Base-by-base conservation (phyloP, 2,113 vertebrate species). In the Pseudorectes ferrugineus region DNA sequence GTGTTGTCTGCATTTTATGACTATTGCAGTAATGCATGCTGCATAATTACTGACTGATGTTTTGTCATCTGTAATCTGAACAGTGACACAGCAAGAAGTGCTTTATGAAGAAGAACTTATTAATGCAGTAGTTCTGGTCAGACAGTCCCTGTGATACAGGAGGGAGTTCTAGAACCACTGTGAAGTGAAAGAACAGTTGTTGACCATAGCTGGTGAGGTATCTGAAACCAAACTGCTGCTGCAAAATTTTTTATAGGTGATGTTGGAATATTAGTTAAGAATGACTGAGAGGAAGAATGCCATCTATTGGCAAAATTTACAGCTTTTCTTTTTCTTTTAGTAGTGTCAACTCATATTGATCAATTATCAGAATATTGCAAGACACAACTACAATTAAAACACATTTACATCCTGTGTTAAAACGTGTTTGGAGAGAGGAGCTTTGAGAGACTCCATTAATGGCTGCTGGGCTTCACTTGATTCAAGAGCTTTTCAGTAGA, bases 1-100 rank as follows among this genome's bases (percentile, higher is more conserved):
- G 6, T 71, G n/a, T 63, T 12, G 11, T 33, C 78, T 36, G 23
- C 58, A 24, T 59, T 86, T 85, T 85, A 31, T 91, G 87, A 89
- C 65, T 85, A 46, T 62, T 2, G 7, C 66, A 57, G 80, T 57
- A 91, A 77, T 54, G 62, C 49, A 5, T 81, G 31, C 77, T 92
- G 70, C 35, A 25, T 65, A 79, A 83, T 85, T 90, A 90, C 88
- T 88, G 95, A 29, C 66, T 88, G 78, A 42, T 89, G 38, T 49
- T 62, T 55, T 92, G 77, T 95, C 49, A 73, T 75, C 66, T 94
- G 0, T 63, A 65, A 33, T 76, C 88, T 94, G 67, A 93, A 66
- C 58, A 87, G 26, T 84, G 71, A 83, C 67, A 51, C 63, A 70
- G 83, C 93, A 90, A 58, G 46, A 83, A 76, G 18, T 52, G 38